These are phyloP conservation scores for Cettia cetti DNA, from an alignment of 2,113 vertebrate genomes.

Conservation along the genomic window DNA sequence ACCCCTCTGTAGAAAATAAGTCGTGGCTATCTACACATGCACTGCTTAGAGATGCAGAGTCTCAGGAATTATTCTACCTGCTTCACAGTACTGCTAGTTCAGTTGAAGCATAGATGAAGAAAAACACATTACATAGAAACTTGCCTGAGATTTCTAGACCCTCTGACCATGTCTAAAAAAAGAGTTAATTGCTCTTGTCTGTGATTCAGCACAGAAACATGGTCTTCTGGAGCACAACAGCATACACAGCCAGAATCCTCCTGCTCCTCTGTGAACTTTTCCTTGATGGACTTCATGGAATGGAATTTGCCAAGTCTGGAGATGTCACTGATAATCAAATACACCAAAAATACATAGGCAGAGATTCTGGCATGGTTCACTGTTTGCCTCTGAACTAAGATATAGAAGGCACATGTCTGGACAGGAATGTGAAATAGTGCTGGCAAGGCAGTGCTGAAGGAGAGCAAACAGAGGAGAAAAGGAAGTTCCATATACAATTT, in stretches of 20 bases:
- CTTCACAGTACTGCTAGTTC: not conserved
- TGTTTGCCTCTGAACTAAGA: not conserved
- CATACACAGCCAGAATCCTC: not conserved
- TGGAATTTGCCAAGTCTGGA: not conserved
- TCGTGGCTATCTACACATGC: not conserved
- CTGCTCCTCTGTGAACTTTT: not conserved
- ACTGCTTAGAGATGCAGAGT: not conserved
- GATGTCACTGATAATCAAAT: not conserved
- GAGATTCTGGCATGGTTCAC: not conserved
- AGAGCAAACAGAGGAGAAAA: not conserved
- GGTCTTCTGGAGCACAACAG: not conserved
- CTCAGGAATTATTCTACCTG: not conserved
- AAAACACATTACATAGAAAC: not conserved
- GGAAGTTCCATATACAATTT: not conserved
- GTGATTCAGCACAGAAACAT: not conserved
- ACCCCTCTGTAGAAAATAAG: not conserved
- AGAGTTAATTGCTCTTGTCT: not conserved
- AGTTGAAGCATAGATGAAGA: not conserved
- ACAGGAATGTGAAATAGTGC: not conserved
- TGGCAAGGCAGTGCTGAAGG: not conserved
- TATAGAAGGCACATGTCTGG: not conserved
- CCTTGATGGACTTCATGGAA: not conserved
- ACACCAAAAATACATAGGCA: not conserved
- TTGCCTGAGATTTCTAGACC: not conserved
- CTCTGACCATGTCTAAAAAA: not conserved